Evolutionary conservation across 2,797 vertebrate species (phyloP).

Genomic region (Cynodonichthys magdalenae): DNA sequence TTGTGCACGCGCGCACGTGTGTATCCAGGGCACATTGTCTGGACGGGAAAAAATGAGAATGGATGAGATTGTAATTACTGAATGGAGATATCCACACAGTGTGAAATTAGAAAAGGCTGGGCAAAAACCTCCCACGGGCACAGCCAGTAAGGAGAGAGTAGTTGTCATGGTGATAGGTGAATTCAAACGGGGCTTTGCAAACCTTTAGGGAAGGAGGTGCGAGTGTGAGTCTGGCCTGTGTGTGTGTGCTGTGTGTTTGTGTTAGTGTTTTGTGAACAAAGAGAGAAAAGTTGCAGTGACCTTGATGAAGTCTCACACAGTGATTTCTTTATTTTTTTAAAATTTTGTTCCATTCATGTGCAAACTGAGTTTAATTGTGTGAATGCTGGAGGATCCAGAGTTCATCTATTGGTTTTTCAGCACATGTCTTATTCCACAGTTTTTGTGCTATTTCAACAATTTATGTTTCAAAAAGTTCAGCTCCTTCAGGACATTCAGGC

Average conservation of each 20-base stretch:
- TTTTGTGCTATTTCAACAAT: too few relatives aligned
- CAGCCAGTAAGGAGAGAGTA: slow-evolving; percentile 68
- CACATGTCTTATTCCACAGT: too few relatives aligned
- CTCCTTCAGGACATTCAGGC: too few relatives aligned
- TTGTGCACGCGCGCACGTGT: slow-evolving; percentile 33
- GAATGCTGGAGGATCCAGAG: too few relatives aligned
- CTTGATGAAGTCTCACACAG: slow-evolving; percentile 52
- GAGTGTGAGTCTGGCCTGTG: slow-evolving; percentile 27
- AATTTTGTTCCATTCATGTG: slow-evolving; percentile 17
- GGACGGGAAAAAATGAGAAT: slow-evolving; percentile 78
- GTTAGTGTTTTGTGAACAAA: slow-evolving; percentile 39
- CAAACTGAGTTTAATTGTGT: slow-evolving; percentile 14
- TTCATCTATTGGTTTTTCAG: too few relatives aligned
- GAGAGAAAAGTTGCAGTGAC: slow-evolving; percentile 59
- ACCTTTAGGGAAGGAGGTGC: slow-evolving; percentile 68
- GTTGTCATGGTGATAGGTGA: slow-evolving; percentile 81
- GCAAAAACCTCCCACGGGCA: slow-evolving; percentile 73
- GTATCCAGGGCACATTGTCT: slow-evolving; percentile 72
- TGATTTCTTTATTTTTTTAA: slow-evolving; percentile 28
- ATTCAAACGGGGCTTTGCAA: slow-evolving; percentile 69
- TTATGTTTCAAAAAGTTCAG: too few relatives aligned
- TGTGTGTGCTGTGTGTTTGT: slow-evolving; percentile 9
- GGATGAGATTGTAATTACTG: slow-evolving; percentile 79
- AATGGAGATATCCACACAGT: slow-evolving; percentile 82
- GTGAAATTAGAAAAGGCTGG: slow-evolving; percentile 81